Evolutionary conservation across 92 coral and sea anemone species (phyloP), one percentile per base, ranked within the genome.

Genomic region (Siderastrea siderea): DNA sequence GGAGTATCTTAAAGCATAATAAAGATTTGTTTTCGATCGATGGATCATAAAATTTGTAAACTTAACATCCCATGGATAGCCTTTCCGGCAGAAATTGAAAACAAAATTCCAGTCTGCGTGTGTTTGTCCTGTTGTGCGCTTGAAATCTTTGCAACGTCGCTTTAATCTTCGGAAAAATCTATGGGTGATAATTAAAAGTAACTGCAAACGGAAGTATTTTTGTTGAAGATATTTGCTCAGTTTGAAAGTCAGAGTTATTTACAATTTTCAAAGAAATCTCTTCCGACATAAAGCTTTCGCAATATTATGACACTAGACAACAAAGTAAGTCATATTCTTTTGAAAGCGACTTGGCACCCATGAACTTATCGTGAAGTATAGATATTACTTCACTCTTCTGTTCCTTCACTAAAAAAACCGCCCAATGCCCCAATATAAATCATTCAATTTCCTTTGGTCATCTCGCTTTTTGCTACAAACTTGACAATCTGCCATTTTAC

Each of bases 131-230:
- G 9, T 68, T 3, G 50, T 68, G 44, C 44, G 6, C 73, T 44
- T 44, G 46, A 47, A 78, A 10, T n/a, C 72, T 77, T 59, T 59
- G 14, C 13, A 49, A 4, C 17, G 71, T 48, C 1, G 43, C 50
- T 63, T 78, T 47, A 0, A 76, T 45, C 9, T 14, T 78, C 16
- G 19, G 63, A 48, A 4, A 78, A 63, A 59, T 6, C 13, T 53
- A 17, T 17, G 10, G 45, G 43, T 61, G 44, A 8, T 64, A 63
- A 78, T 78, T 7, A 78, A 49, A 38, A 9, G 57, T 47, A 63
- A 63, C 71, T 64, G 47, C 51, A n/a, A 52, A 78, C 83, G 83
- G 73, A 78, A 78, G 72, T 49, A 64, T n/a, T 45, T 63, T 63
- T 50, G 59, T 47, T 52, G 13, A 50, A 59, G 43, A 15, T 63